Conservation (phyloP, 2,797 vertebrate species). For the Pangasius krempfi region DNA sequence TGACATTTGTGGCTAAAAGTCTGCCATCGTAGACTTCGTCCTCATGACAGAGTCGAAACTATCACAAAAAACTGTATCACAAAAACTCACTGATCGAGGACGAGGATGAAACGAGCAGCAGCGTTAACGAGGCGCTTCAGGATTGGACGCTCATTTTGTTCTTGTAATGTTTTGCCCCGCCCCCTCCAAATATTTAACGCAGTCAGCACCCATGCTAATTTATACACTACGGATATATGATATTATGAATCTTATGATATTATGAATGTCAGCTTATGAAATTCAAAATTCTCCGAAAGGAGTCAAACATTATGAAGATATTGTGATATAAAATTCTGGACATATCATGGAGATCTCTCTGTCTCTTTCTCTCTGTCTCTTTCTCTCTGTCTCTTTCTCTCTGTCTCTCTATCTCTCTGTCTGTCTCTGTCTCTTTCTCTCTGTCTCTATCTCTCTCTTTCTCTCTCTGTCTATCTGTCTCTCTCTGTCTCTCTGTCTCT, state of each 20-base stretch:
- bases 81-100: neutral
- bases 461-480: neutral
- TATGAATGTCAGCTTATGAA: neutral
- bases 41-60: neutral
- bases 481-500: neutral
- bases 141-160: neutral
- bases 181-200: neutral
- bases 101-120: neutral
- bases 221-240: neutral
- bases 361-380: neutral
- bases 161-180: neutral
- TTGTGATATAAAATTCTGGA: neutral
- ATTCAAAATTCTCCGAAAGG: neutral
- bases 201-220: neutral
- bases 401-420: neutral
- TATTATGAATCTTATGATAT: neutral
- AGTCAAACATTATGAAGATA: neutral
- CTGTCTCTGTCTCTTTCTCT: no score
- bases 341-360: neutral
- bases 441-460: neutral
- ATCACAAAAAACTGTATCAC: neutral
- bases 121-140: neutral
- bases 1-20: neutral
- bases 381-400: neutral
- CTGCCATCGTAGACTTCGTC: neutral